Conservation (phyloP, 2,888 invertebrate species). For the Meta bourneti region DNA sequence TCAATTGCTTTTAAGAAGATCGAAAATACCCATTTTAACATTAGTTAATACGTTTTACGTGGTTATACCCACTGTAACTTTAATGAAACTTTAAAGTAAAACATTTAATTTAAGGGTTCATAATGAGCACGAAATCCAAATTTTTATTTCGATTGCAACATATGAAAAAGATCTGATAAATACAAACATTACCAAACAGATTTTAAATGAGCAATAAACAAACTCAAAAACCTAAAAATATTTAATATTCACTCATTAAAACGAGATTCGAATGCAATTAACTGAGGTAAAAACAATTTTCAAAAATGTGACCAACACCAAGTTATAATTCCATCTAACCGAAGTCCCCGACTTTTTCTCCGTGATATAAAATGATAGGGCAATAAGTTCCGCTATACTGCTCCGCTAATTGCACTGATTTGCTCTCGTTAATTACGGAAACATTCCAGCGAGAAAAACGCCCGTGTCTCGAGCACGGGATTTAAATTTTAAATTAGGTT, state of each 20-base stretch:
- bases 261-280: background rate
- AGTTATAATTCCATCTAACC: background rate
- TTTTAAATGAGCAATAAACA: background rate
- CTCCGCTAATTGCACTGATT: background rate
- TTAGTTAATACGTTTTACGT: no score
- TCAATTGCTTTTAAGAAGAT: no score
- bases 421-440: background rate
- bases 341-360: background rate
- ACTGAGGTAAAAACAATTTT: background rate
- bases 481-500: conserved; percentile 1
- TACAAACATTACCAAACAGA: background rate
- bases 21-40: no score
- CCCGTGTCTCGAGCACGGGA: background rate
- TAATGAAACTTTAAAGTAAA: no score
- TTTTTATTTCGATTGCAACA: background rate
- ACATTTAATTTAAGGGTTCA: background rate
- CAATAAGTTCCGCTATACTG: background rate
- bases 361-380: background rate
- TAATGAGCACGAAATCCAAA: background rate
- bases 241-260: background rate
- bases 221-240: conserved; percentile 18
- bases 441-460: background rate
- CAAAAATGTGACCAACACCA: no score
- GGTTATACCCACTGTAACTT: no score
- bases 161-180: background rate